These are phyloP conservation scores for Spheniscus humboldti DNA, from an alignment of 2,797 vertebrate genomes.

Conservation along the genomic window DNA sequence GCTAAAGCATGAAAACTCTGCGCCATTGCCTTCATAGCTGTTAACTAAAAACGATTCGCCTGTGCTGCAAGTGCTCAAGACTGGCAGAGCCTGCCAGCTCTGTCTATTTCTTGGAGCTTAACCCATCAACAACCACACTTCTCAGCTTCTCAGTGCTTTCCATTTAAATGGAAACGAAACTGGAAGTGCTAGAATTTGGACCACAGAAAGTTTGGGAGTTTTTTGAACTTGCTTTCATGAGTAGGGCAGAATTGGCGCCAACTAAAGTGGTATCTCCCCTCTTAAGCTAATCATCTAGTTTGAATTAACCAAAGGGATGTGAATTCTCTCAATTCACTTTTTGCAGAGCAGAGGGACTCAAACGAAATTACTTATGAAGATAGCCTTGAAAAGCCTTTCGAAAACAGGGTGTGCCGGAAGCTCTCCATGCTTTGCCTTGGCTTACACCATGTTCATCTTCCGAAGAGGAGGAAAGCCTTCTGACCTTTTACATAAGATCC, in stretches of 20 bases:
- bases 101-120: background rate
- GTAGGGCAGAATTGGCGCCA: background rate
- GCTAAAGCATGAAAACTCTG: background rate
- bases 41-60: background rate
- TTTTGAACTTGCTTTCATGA: background rate
- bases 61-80: background rate
- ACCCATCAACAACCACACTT: background rate
- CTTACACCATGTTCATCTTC: too few relatives aligned
- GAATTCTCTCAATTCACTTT: background rate
- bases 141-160: background rate
- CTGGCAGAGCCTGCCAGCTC: background rate
- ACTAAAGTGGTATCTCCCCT: background rate
- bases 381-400: background rate
- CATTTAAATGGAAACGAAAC: background rate
- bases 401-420: background rate
- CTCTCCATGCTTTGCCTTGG: too few relatives aligned
- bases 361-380: background rate
- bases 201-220: accelerated
- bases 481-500: too few relatives aligned
- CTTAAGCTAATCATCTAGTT: background rate
- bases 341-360: background rate
- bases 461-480: too few relatives aligned
- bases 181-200: background rate
- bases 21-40: background rate
- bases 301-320: background rate